Base-by-base conservation (phyloP, 2,113 vertebrate genomes). In the Macrotus californicus region DNA sequence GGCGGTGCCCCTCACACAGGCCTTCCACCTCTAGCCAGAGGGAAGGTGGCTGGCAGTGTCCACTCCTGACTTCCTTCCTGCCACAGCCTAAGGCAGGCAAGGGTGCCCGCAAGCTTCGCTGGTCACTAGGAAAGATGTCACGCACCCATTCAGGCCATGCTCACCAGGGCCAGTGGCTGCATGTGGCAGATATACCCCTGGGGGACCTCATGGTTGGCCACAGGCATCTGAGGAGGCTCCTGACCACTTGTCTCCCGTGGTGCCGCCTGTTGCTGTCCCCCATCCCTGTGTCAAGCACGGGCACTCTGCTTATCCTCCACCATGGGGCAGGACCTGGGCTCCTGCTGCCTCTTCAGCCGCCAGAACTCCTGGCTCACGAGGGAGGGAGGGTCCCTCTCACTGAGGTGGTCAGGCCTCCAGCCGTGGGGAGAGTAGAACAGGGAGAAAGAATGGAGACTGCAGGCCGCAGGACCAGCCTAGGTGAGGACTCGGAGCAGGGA, bases 201-300 rank as follows among this genome's bases (percentile, higher is more conserved):
- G 10, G 24, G 48, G 69, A 29, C 2, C 15, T 56, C 52, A 46
- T 21, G 6, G 46, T 64, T 10, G 2, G 3, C n/a, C 21, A 15
- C 3, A 15, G 59, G 59, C 59, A 61, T 61, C 59, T 26, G 24
- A 6, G 34, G 56, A 76, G 29, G 21, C n/a, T 19, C 56, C 90
- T 67, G 98, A 46, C 97, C 13, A 14, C 19, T 9, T 29, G 31
- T 99, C 97, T 61, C 98, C 98, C 91, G 0, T 98, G 98, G 77
- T 98, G 99, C 64, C 99, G 4, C 96, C 99, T 12, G 1, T 46
- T 6, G 0, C 9, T 29, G 59, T 29, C 59, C 9, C 26, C 22
- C 15, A 3, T 14, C 31, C 15, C 36, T 54, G 48, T 18, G 3
- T 19, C 22, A 1, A 21, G 19, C 48, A 1, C 0, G 1, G 34